Conservation (phyloP, 2,888 invertebrate genomes). For the Diaphora mendica region DNA sequence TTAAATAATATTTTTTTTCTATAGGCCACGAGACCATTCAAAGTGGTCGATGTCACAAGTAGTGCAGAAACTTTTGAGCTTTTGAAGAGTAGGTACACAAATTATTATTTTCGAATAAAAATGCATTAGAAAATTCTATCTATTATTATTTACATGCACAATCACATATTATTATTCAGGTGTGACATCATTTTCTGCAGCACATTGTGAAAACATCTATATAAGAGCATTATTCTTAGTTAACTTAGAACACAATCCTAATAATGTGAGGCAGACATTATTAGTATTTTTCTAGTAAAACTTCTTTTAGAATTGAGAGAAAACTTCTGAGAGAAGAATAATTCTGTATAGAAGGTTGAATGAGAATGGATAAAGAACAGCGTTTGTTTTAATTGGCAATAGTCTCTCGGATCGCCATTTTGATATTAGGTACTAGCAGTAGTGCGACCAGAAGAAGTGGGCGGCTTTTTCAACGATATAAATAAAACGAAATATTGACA, state of each 20-base stretch:
- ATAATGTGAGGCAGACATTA: not conserved
- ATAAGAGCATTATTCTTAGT: not conserved
- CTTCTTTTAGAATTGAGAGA: not conserved
- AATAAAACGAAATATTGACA: not conserved
- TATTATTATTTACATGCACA: not conserved
- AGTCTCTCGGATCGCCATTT: not conserved
- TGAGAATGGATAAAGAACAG: not conserved
- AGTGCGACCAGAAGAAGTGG: not conserved
- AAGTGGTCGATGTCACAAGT: too few species aligned
- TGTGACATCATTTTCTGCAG: not conserved
- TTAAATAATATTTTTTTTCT: too few species aligned
- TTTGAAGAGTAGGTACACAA: too few species aligned
- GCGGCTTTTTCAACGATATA: not conserved
- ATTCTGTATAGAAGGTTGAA: not conserved
- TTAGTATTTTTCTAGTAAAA: not conserved
- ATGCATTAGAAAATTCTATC: too few species aligned
- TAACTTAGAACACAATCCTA: not conserved
- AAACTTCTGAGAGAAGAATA: not conserved
- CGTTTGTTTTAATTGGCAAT: not conserved
- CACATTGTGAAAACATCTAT: not conserved
- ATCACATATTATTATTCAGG: not conserved
- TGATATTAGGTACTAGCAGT: not conserved
- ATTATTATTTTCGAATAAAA: too few species aligned
- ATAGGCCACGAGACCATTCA: too few species aligned
- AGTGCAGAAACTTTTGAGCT: too few species aligned